Base-by-base conservation (phyloP, 2,888 invertebrate genomes). In the Oscheius sp. region DNA sequence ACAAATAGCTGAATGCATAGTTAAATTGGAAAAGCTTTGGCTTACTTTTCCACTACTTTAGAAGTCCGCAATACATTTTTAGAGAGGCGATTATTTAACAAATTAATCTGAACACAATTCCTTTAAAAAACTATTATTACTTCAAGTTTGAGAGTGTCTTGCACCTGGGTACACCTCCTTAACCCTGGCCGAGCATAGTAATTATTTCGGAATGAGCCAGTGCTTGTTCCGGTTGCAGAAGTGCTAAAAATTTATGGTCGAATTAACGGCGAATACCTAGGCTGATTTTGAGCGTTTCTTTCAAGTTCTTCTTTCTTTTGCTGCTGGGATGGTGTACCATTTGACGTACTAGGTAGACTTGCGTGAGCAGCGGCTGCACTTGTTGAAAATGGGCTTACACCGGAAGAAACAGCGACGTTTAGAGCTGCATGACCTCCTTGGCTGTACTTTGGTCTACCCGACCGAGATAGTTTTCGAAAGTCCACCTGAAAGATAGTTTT, bases 31-130 rank as follows among this genome's bases (percentile, higher is more conserved):
- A 15, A 23, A 46, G 3, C 34, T 6, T 20, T 12, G 29, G 42
- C 93, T 91, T 87, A 95, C 93, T 94, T 92, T 87, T 96, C 95
- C 2, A 94, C 93, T 15, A 94, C 94, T 90, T 95, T 95, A 77
- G 94, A 94, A 80, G 95, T 92, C 88, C 94, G 92, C 74, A 94
- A 92, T 87, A 93, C 94, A 79, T 94, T 90, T 73, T 94, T 89
- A 87, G 95, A 95, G 74, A 96, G 72, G 64, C 85, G 76, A 53
- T 66, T 79, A 65, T 86, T 83, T 34, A 85, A 74, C 45, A 89
- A 82, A 93, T 90, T 82, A 73, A 95, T 91, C 88, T 89, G 82
- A 58, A 84, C 82, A 58, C 46, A 20, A 33, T 31, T 67, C 8
- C 2, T 29, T n/a, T 34, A 46, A 31, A 34, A 34, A 29, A 6